Evolutionary conservation across 2,113 vertebrate species (phyloP).

Genomic region (human (Homo sapiens)): DNA sequence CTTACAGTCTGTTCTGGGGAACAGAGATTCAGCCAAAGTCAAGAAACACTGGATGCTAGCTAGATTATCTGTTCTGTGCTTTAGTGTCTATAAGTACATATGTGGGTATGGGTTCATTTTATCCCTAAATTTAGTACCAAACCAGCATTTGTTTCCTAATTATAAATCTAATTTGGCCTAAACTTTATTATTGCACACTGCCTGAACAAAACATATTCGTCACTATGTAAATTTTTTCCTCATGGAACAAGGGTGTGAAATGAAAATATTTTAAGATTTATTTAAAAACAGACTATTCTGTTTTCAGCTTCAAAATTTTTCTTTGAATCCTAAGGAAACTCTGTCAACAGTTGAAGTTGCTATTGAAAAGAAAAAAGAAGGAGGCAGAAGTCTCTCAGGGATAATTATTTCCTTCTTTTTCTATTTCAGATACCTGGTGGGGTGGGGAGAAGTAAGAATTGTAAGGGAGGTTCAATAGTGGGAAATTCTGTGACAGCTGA

Average conservation of each 20-base stretch:
- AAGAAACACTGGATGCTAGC: neutral
- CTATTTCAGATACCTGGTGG: neutral
- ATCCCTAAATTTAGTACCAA: neutral
- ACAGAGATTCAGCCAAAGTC: neutral
- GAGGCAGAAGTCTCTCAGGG: neutral
- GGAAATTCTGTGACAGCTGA: neutral
- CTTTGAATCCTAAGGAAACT: neutral
- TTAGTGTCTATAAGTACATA: accelerated
- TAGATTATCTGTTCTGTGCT: neutral
- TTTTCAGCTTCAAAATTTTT: neutral
- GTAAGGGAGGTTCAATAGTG: neutral
- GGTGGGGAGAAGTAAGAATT: neutral
- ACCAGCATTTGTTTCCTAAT: neutral
- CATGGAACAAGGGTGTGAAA: neutral
- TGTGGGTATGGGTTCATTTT: neutral
- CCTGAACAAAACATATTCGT: neutral
- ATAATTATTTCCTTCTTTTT: neutral
- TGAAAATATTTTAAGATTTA: neutral
- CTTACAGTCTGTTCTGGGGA: neutral
- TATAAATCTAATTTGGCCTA: neutral
- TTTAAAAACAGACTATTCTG: neutral
- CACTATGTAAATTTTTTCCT: neutral
- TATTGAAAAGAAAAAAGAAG: neutral
- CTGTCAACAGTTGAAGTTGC: neutral
- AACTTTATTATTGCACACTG: neutral